phyloP scores from a whole-genome alignment of 2,888 invertebrate genomes.

The Ichneumon xanthorius region DNA sequence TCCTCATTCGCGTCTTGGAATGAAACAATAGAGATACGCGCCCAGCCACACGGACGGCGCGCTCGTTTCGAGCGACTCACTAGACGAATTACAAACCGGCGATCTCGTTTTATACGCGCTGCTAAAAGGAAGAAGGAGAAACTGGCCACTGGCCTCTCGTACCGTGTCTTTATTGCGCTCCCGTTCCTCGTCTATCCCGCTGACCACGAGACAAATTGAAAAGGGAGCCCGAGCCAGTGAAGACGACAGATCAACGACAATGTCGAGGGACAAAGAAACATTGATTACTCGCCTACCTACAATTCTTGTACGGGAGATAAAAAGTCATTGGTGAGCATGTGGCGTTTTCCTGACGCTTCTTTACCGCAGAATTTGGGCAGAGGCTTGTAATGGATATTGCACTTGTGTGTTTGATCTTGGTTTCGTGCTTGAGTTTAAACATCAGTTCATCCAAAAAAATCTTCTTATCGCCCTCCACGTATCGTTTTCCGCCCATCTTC shows the following conservation, averaged over 20 bases:
- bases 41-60: neutral
- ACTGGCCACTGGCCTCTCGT: neutral
- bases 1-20: constrained; percentile 67
- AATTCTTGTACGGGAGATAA: neutral
- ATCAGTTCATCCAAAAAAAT: no score
- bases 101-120: constrained; percentile 35
- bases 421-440: no score
- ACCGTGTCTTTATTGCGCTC: constrained; percentile 8
- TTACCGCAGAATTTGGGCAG: no score
- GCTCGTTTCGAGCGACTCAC: constrained; percentile 23
- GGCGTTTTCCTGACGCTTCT: no score
- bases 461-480: no score
- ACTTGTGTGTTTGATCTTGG: no score
- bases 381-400: no score
- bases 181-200: constrained; percentile 19
- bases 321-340: neutral
- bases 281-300: constrained; percentile 51
- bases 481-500: no score
- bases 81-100: constrained; percentile 55
- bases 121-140: constrained; percentile 13
- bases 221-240: constrained; percentile 59
- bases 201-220: constrained; percentile 64
- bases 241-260: constrained; percentile 44
- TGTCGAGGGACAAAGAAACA: constrained; percentile 54
- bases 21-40: constrained; percentile 22